A percentile compares a stretch with the other conserved stretches of the same genome.
Evolutionary conservation across 2,797 vertebrate species (phyloP).

Genomic region (Lutjanus argentimaculatus): DNA sequence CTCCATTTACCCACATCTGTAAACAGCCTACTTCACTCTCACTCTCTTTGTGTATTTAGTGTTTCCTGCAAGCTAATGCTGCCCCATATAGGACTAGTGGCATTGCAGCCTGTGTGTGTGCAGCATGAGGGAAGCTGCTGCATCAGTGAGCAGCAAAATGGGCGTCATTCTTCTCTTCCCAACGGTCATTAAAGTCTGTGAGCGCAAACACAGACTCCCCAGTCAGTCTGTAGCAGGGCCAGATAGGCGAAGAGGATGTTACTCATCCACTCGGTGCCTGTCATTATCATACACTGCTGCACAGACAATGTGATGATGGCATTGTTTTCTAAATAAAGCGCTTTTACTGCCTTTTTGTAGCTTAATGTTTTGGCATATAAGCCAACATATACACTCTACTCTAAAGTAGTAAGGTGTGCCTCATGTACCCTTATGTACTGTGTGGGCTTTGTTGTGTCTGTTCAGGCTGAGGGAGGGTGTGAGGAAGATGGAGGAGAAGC

Average conservation of each 20-base stretch:
- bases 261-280: constrained; percentile 3
- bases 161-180: constrained; percentile 26
- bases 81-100: constrained; percentile 33
- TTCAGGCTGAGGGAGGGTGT: constrained; percentile 96
- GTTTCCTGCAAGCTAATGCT: constrained; percentile 44
- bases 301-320: neutral
- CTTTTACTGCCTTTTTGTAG: neutral
- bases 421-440: neutral
- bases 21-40: constrained; percentile 35
- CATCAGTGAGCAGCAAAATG: constrained; percentile 52
- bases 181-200: constrained; percentile 37
- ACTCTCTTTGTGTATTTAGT: constrained; percentile 53
- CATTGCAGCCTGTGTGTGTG: constrained; percentile 21
- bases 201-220: constrained; percentile 24
- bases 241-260: neutral
- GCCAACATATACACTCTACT: neutral
- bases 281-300: constrained; percentile 18
- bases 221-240: neutral
- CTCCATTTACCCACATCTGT: constrained; percentile 51
- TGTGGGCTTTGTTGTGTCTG: constrained; percentile 22
- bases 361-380: neutral
- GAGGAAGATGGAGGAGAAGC: constrained; percentile 97
- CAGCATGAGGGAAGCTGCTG: constrained; percentile 45
- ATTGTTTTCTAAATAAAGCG: constrained; percentile 14
- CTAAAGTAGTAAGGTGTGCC: neutral